These are phyloP conservation scores for Ormyrus pomaceus DNA, from an alignment of 2,888 invertebrate genomes.

Conservation along the genomic window DNA sequence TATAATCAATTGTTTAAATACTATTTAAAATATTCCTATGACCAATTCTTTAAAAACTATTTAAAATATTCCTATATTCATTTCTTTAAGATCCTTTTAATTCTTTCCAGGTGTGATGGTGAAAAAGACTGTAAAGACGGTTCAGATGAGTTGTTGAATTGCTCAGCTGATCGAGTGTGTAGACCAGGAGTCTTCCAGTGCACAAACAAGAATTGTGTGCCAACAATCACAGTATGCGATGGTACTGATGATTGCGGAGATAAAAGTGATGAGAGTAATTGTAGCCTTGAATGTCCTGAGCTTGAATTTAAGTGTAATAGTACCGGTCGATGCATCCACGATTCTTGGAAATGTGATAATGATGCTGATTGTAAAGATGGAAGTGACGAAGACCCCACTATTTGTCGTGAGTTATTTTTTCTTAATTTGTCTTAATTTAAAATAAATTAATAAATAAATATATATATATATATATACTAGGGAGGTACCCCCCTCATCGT, in stretches of 20 bases:
- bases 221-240: slow-evolving; percentile 94
- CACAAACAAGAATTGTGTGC: slow-evolving; percentile 93
- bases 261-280: slow-evolving; percentile 90
- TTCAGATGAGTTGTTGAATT: slow-evolving; percentile 90
- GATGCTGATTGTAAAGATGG: slow-evolving; percentile 96
- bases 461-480: no score
- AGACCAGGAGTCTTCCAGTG: slow-evolving; percentile 96
- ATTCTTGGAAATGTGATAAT: slow-evolving; percentile 95
- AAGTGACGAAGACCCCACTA: slow-evolving; percentile 92
- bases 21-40: no score
- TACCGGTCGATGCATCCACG: slow-evolving; percentile 91
- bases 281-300: slow-evolving; percentile 89
- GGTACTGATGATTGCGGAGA: slow-evolving; percentile 96
- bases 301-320: slow-evolving; percentile 93
- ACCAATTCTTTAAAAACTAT: no score
- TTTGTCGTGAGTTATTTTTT: slow-evolving; percentile 82
- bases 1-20: no score
- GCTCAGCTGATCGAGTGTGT: slow-evolving; percentile 87
- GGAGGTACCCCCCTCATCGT: no score
- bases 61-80: no score
- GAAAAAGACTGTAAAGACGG: slow-evolving; percentile 95
- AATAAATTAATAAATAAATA: no score
- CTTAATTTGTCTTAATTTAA: no score
- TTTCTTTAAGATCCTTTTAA: no score
- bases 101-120: slow-evolving; percentile 85